Percentiles rank a stretch among this genome's conserved stretches.
These are phyloP conservation scores for Tyrannus savana DNA, from an alignment of 2,113 vertebrate species.

Conservation along the genomic window DNA sequence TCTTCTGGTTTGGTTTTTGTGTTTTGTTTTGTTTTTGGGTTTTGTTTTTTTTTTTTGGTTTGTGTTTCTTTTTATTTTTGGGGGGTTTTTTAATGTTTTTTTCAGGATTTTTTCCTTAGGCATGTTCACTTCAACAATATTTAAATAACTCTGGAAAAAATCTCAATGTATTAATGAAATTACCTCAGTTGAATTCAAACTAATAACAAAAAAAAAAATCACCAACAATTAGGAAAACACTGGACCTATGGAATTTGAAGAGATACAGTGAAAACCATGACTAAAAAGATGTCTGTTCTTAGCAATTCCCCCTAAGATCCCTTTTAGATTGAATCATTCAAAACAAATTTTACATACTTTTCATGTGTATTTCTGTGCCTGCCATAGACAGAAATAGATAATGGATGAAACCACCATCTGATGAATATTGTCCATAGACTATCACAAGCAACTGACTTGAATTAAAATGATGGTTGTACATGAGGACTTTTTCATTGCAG, in stretches of 20 bases:
- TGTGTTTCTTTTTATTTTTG: neutral
- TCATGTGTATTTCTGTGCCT: constrained; percentile 43
- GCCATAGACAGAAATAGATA: constrained; percentile 35
- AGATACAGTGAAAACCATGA: constrained; percentile 29
- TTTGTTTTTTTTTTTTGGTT: neutral
- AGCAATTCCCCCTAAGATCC: neutral
- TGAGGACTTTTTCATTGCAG: neutral
- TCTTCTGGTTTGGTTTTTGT: neutral
- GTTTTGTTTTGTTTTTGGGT: neutral
- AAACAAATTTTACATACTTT: constrained; percentile 56
- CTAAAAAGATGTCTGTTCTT: constrained; percentile 32
- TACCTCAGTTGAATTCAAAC: constrained; percentile 3
- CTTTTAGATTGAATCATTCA: constrained; percentile 38
- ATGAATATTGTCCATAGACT: constrained; percentile 40
- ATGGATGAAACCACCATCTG: constrained; percentile 19
- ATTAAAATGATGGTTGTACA: neutral
- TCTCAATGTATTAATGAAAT: constrained; percentile 23
- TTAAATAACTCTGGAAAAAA: neutral
- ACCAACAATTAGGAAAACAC: neutral
- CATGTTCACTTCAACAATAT: neutral
- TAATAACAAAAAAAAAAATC: neutral
- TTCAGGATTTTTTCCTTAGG: neutral
- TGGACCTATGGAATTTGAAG: neutral
- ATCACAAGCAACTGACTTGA: neutral
- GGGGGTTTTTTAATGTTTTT: neutral